Conservation (phyloP, 2,797 vertebrate genomes). For the Crenuchus spilurus region DNA sequence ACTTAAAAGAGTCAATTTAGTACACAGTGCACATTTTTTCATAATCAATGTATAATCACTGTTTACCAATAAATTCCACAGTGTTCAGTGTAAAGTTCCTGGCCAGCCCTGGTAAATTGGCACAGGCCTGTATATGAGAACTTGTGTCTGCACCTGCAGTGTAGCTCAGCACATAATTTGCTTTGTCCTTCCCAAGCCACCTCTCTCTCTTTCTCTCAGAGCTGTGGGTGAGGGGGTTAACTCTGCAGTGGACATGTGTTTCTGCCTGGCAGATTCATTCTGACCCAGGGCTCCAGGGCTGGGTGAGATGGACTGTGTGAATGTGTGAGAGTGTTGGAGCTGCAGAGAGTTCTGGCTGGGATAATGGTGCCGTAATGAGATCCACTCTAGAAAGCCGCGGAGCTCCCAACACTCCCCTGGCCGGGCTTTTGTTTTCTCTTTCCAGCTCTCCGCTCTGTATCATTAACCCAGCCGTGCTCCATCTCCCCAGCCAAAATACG, state of each 20-base stretch:
- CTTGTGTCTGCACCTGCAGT: background rate
- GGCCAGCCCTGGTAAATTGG: background rate
- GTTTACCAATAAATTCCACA: background rate
- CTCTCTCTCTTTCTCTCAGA: constrained; percentile 22
- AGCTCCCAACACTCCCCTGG: constrained; percentile 15
- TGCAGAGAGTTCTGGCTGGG: background rate
- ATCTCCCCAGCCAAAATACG: constrained; percentile 27
- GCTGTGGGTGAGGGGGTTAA: constrained; percentile 29
- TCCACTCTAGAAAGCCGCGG: constrained; percentile 16
- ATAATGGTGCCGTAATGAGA: constrained; percentile 50
- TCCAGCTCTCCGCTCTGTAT: constrained; percentile 5
- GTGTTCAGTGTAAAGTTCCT: background rate
- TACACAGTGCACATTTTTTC: background rate
- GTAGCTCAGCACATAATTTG: constrained; percentile 28
- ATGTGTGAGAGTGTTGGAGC: constrained; percentile 1
- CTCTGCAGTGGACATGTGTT: constrained; percentile 26
- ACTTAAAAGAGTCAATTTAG: no score
- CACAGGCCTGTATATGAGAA: background rate
- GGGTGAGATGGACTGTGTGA: background rate
- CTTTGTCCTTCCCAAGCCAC: background rate
- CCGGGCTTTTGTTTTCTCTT: constrained; percentile 18
- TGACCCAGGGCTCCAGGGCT: constrained; percentile 33
- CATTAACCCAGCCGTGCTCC: constrained; percentile 25
- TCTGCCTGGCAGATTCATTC: constrained; percentile 36
- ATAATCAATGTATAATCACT: background rate